Base-by-base conservation (phyloP, 2,797 vertebrate species). In the Microhierax caerulescens region DNA sequence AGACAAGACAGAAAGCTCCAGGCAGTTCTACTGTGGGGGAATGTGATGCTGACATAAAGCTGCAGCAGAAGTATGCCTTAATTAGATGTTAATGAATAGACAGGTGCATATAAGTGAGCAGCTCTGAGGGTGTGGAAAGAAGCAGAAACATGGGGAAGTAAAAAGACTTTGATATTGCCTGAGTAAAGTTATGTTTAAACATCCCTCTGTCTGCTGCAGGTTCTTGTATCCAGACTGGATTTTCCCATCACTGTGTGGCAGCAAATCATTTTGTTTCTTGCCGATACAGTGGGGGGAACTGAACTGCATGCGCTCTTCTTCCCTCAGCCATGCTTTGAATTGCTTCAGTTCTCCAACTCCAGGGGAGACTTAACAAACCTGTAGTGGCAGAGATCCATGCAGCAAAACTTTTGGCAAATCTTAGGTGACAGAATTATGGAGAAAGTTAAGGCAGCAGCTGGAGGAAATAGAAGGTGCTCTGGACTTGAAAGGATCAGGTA, bases 81-180 rank as follows among this genome's bases (percentile, higher is more conserved):
- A 93, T 94, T 82, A 89, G 84, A 85, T 91, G 81, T 80, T 92
- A 96, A 96, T 95, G 78, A 93, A 91, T 43, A 92, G 70, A 79
- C 48, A 93, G 84, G 47, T 12, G 1, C n/a, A 28, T n/a, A 5
- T 45, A 70, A 92, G 56, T 56, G 48, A 92, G 68, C 60, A 80
- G 28, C 53, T 92, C 91, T 43, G 65, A 90, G 70, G 11, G 7
- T 60, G 51, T 86, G 73, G 54, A 94, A 83, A 72, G 76, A 94
- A 94, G 60, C 23, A 74, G 57, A 86, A 93, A 86, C 59, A 91
- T 51, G 41, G 67, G 23, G 16, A 63, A 78, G 34, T 72, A 85
- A 76, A 61, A 67, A 89, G 24, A 53, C 43, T 85, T 91, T 65
- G 36, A 82, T 85, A 28, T 93, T 8, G 9, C 13, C 43, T 85